Evolutionary conservation across 2,888 invertebrate species (phyloP), one percentile per base, ranked within the genome.

Genomic region (Stenotaenia linearis): DNA sequence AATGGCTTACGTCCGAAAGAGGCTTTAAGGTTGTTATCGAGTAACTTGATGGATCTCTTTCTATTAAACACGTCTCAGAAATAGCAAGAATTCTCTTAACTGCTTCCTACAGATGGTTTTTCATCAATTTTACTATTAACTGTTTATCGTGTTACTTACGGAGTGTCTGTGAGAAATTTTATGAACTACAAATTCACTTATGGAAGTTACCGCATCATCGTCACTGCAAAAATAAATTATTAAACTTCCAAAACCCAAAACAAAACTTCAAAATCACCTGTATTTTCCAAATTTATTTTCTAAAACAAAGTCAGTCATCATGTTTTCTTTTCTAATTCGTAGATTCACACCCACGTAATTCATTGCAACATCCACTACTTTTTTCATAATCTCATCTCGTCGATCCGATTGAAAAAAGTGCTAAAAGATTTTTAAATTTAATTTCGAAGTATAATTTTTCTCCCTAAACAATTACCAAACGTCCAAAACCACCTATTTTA

Each of bases 1-100:
- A 75, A 21, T 3, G 6, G 3, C 28, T 30, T 75, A 89, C 89
- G 84, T 88, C 87, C 84, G 87, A 87, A 79, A 89, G 84, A 25
- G 89, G 88, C 82, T 88, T 87, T 35, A 74, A 78, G 0, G 79
- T 80, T 23, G 79, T 78, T 78, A 97, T 93, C 83, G 93, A 94
- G 86, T 99, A 99, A 0, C 98, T 97, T 85, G 95, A 95, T 1
- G 97, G 96, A 88, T 99, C 99, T 82, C 99, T 90, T 88, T 99
- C 99, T 77, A 99, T 88, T 78, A 99, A 89, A 85, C 98, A 98
- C 0, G 94, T 93, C 87, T 99, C 98, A 0, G 97, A 96, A 23
- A 99, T 89, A 85, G 98, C 98, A 35, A 99, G 89, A 0, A 95
- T 93, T 80, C 98, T 90, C 82, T 94, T 89, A 83, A 95, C 92